These are phyloP conservation scores for Hyphantria cunea DNA, from an alignment of 1,140 invertebrate genomes.

Conservation along the genomic window DNA sequence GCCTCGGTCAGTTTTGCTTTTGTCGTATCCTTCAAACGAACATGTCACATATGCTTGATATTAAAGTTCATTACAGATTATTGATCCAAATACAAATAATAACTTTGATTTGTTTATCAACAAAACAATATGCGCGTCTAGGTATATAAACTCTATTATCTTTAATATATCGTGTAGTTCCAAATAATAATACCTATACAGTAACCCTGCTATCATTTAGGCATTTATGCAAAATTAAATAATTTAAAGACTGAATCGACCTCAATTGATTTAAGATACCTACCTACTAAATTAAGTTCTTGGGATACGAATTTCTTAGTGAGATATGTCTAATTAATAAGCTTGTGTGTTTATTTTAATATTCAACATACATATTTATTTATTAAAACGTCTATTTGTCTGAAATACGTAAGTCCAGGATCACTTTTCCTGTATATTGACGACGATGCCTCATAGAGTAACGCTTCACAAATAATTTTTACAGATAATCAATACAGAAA, in stretches of 20 bases:
- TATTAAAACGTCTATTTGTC: too few species aligned
- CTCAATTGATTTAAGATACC: too few species aligned
- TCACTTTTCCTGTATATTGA: neutral
- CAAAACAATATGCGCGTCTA: constrained; percentile 13
- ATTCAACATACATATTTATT: too few species aligned
- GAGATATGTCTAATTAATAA: too few species aligned
- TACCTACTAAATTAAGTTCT: too few species aligned
- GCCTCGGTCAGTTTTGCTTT: constrained; percentile 9
- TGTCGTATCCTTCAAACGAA: constrained; percentile 28
- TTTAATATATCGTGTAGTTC: constrained; percentile 6
- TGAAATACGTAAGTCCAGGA: too few species aligned
- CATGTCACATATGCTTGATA: constrained; percentile 37
- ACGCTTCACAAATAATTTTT: too few species aligned
- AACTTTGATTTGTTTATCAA: constrained; percentile 27
- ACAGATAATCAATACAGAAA: neutral
- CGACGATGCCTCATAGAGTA: neutral
- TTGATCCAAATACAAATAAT: constrained; percentile 41
- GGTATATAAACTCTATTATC: constrained; percentile 12
- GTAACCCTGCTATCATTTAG: neutral
- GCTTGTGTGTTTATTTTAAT: too few species aligned
- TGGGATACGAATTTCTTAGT: too few species aligned
- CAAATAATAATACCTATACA: neutral
- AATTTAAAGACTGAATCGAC: too few species aligned
- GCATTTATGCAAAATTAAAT: neutral
- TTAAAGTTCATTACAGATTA: constrained; percentile 46